Conservation (phyloP, 1,140 invertebrate genomes). For the Pogonus chalceus region DNA sequence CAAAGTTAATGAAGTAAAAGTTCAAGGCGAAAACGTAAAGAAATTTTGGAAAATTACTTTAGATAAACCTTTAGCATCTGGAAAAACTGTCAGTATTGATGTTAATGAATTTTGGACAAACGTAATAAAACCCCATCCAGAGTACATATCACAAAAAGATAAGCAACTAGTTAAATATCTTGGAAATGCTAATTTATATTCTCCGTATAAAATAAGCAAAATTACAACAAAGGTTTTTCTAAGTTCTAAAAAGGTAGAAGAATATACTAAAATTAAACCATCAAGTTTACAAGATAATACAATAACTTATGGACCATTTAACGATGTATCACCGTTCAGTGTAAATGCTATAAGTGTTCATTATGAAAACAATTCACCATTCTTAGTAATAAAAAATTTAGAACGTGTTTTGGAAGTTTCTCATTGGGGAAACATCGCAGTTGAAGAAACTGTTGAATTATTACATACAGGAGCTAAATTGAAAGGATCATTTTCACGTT, state of each 20-base stretch:
- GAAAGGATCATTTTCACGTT: constrained; percentile 90
- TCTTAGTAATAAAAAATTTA: constrained; percentile 79
- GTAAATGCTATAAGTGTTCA: constrained; percentile 66
- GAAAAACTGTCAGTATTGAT: constrained; percentile 48
- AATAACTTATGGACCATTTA: constrained; percentile 81
- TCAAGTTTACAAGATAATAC: constrained; percentile 63
- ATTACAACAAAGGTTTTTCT: constrained; percentile 56
- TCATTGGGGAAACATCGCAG: constrained; percentile 98
- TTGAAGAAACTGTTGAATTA: constrained; percentile 90
- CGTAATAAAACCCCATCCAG: constrained; percentile 70
- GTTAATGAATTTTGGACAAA: constrained; percentile 71
- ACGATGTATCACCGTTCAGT: constrained; percentile 46
- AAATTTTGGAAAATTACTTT: constrained; percentile 51
- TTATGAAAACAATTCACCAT: constrained; percentile 94
- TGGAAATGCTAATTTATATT: constrained; percentile 76
- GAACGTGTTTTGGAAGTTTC: constrained; percentile 90
- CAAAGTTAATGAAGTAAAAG: constrained; percentile 44
- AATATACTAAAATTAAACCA: constrained; percentile 79
- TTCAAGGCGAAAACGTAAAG: constrained; percentile 40
- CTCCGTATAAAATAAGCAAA: constrained; percentile 66
- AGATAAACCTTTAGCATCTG: constrained; percentile 49
- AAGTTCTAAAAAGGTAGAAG: constrained; percentile 57
- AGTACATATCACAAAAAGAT: constrained; percentile 80
- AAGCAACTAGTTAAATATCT: constrained; percentile 83
- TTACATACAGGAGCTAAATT: constrained; percentile 85